These are phyloP conservation scores for Drosophila varians DNA, from an alignment of 1,140 invertebrate genomes.

Conservation along the genomic window DNA sequence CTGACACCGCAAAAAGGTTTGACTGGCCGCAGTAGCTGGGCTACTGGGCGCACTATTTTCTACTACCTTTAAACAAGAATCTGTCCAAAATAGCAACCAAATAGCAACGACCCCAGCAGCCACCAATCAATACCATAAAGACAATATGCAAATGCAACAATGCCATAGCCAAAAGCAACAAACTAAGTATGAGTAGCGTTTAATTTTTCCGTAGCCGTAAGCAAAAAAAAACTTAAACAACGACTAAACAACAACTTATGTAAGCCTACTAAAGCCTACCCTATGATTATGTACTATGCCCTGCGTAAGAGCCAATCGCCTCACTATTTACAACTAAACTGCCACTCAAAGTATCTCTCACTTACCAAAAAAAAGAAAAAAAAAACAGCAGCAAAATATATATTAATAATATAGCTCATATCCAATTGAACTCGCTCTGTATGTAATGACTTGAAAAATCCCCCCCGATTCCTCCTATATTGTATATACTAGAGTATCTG, in stretches of 20 bases:
- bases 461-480: slow-evolving; percentile 3
- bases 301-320: slow-evolving; percentile 67
- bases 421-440: slow-evolving; percentile 83
- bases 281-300: slow-evolving; percentile 35
- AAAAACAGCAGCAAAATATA: slow-evolving; percentile 56
- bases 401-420: slow-evolving; percentile 62
- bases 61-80: slow-evolving; percentile 84
- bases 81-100: slow-evolving; percentile 78
- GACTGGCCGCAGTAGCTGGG: slow-evolving; percentile 62
- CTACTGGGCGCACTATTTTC: slow-evolving; percentile 76
- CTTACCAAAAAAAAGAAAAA: slow-evolving; percentile 52
- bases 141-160: not conserved
- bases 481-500: slow-evolving; percentile 26
- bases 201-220: slow-evolving; percentile 48
- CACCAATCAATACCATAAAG: not conserved
- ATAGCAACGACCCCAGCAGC: slow-evolving; percentile 31
- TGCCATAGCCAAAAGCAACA: slow-evolving; percentile 26
- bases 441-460: slow-evolving; percentile 46
- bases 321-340: slow-evolving; percentile 65
- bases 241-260: slow-evolving; percentile 22
- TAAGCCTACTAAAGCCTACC: slow-evolving; percentile 38
- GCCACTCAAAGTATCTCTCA: slow-evolving; percentile 75
- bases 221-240: slow-evolving; percentile 33
- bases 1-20: slow-evolving; percentile 83
- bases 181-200: slow-evolving; percentile 64